Base-by-base conservation (phyloP, 2,888 invertebrate genomes). In the Podabrus alpinus region DNA sequence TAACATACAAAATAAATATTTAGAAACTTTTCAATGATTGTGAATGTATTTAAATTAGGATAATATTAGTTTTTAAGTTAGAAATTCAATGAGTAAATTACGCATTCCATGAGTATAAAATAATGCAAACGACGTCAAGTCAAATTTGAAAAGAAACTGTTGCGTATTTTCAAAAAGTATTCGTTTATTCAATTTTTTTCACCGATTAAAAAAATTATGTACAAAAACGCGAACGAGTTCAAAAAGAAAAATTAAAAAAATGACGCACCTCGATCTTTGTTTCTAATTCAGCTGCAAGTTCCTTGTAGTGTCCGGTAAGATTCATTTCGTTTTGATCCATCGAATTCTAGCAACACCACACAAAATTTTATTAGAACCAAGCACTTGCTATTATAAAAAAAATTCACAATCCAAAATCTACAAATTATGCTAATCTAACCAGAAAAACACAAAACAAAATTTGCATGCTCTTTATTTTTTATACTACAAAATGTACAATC, bases 261-360 rank as follows among this genome's bases (percentile, higher is more conserved):
- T 45, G 45, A 79, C 81, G 80, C 80, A 87, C 88, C 85, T 86
- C 84, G 69, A 86, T 84, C 82, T 87, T 86, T 19, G 83, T 84
- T 77, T 87, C 87, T 79, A 87, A 79, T 79, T 86, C 86, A 62
- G 80, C 78, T 2, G 83, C 82, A 60, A 86, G 81, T 75, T 81
- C 79, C 80, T 86, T 86, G 80, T 86, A 86, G 59, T 86, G 84
- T 74, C 86, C 86, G 25, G 83, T 82, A 62, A 86, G 81, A 76
- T 82, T 79, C 85, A 85, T 62, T 77, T 82, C 80, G 77, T 83
- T 78, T 81, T 85, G 82, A 74, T 81, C 82, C 82, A 83, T 82
- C 73, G 84, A 78, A 73, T 82, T 83, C 85, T 86, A 84, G 77
- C 69, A 73, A 77, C 45, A 75, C 45, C 45, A 45, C 45, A 45